Conservation (phyloP, 2,797 vertebrate genomes). For the Tiaroga cobitis region DNA sequence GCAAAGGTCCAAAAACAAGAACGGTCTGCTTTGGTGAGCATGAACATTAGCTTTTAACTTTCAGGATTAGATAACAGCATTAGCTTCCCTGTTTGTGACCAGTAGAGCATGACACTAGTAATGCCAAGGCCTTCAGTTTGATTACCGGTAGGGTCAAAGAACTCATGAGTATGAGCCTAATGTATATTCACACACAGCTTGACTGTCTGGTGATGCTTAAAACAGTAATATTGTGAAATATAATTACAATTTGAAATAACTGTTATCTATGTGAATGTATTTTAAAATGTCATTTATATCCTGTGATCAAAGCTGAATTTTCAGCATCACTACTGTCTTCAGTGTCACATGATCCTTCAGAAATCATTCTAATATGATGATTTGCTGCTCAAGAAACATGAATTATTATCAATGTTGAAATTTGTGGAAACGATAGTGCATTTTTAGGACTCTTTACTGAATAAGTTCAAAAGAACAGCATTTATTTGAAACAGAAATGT, state of each 20-base stretch:
- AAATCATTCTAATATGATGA: not conserved
- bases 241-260: not conserved
- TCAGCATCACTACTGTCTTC: not conserved
- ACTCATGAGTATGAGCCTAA: not conserved
- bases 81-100: not conserved
- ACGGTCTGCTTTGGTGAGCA: not conserved
- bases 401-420: too few relatives aligned
- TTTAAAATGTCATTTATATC: not conserved
- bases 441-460: too few relatives aligned
- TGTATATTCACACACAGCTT: not conserved
- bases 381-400: not conserved
- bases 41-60: not conserved
- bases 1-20: not conserved
- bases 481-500: too few relatives aligned
- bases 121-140: not conserved
- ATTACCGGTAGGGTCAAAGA: not conserved
- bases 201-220: not conserved
- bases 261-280: not conserved
- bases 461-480: too few relatives aligned
- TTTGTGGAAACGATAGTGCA: too few relatives aligned
- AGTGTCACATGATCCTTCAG: not conserved
- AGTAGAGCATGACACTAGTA: not conserved
- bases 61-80: conserved; percentile 1
- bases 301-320: not conserved
- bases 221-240: not conserved